Conservation (phyloP, 2,797 vertebrate genomes). For the Girardinus metallicus region DNA sequence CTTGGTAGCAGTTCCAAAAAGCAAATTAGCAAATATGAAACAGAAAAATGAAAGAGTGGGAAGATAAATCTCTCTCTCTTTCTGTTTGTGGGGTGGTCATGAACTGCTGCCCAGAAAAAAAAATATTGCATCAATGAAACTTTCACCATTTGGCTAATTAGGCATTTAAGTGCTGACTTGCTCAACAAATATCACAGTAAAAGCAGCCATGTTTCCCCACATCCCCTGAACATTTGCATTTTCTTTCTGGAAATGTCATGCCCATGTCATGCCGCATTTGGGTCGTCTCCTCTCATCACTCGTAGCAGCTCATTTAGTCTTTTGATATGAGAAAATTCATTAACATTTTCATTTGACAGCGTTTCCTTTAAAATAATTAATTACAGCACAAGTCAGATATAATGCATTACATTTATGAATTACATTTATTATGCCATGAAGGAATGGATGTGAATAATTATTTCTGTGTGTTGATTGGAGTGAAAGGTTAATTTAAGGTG, state of each 20-base stretch:
- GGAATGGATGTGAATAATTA: constrained; percentile 37
- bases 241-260: background rate
- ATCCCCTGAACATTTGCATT: background rate
- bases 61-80: background rate
- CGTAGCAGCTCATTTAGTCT: constrained; percentile 9
- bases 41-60: background rate
- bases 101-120: background rate
- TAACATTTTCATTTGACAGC: background rate
- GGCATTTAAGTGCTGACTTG: background rate
- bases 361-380: constrained; percentile 37
- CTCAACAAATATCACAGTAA: background rate
- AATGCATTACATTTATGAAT: background rate
- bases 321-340: constrained; percentile 15
- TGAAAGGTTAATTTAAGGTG: constrained; percentile 25
- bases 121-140: background rate
- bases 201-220: background rate
- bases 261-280: background rate
- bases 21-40: background rate
- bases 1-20: background rate
- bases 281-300: background rate
- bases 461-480: constrained; percentile 13
- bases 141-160: background rate
- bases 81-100: background rate
- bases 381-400: constrained; percentile 20
- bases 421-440: constrained; percentile 23